A percentile compares a stretch with the other conserved stretches of the same genome.
Conservation (phyloP, 2,888 invertebrate species). For the Morpho helenor region DNA sequence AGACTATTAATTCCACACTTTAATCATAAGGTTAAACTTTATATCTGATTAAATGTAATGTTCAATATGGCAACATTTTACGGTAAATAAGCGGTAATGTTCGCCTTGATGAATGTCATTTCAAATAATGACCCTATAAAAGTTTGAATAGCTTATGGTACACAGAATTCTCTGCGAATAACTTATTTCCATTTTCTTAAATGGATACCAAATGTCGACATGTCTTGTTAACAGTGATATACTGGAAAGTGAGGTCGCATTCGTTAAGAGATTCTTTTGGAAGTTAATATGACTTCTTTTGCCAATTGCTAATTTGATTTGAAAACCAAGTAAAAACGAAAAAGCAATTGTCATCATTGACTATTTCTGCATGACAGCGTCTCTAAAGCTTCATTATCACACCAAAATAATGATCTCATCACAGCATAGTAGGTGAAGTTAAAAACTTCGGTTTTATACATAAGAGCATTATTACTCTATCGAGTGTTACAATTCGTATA, state of each 20-base stretch:
- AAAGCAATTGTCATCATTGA: too few species aligned
- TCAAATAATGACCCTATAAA: conserved; percentile 12
- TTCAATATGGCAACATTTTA: conserved; percentile 12
- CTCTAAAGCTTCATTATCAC: too few species aligned
- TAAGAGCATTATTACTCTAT: conserved; percentile 20
- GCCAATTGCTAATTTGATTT: too few species aligned
- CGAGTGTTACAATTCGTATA: conserved; percentile 12
- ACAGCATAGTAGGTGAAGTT: too few species aligned
- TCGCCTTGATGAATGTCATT: conserved; percentile 8
- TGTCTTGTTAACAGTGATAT: too few species aligned
- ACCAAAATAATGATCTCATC: too few species aligned
- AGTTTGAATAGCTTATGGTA: neutral
- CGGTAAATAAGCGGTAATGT: conserved; percentile 10
- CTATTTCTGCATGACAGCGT: too few species aligned
- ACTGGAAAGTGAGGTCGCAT: too few species aligned
- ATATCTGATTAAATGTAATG: neutral
- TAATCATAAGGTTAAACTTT: neutral
- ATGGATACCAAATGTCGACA: conserved; percentile 10
- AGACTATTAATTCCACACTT: neutral
- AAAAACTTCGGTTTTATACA: conserved; percentile 1
- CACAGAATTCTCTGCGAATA: conserved; percentile 8
- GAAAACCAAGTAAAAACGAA: too few species aligned
- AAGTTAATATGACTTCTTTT: too few species aligned
- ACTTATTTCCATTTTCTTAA: conserved; percentile 17
- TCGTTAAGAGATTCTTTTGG: too few species aligned